Base-by-base conservation (phyloP, 2,888 invertebrate genomes). In the Zele albiditarsus region DNA sequence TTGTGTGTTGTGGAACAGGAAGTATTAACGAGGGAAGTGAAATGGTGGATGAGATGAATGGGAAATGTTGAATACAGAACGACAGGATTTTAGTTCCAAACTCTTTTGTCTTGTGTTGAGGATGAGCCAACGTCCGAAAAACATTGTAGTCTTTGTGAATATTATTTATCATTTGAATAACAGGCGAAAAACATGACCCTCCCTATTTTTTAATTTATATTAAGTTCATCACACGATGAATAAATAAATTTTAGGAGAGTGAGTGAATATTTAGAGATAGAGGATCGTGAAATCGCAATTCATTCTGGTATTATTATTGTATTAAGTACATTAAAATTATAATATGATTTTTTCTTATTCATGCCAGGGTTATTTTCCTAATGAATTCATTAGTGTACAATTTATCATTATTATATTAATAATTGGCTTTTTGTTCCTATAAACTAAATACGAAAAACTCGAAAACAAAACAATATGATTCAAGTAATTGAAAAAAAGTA, bases 41-140 rank as follows among this genome's bases (percentile, higher is more conserved):
- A 66, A 63, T 71, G 71, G 42, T 28, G 60, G 27, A 53, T 70
- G 63, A 42, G 6, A 2, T 25, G 14, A 23, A 23, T 20, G 23
- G 65, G 23, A 46, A 23, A 53, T 53, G 20, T 53, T 20, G 20
- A 8, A 20, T 53, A 8, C 20, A 53, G 20, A 53, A 53, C 20
- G 20, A 53, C 20, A n/a, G 10, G n/a, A 53, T 20, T 53, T 53
- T 20, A n/a, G 53, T 53, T 20, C 3, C 10, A 4, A 23, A 23
- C 20, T 23, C 1, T 20, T 53, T 53, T 53, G 4, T 20, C 20
- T 23, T 53, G 8, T 53, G 12, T 62, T 31, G 33, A 53, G 75
- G 75, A 70, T 69, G 58, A 67, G 31, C 81, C 84, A 87, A 86
- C 82, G 87, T 87, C 88, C 88, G 87, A 88, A 87, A 87, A 88